Conservation (phyloP, 2,797 vertebrate species). For the Poliocrania exsul region DNA sequence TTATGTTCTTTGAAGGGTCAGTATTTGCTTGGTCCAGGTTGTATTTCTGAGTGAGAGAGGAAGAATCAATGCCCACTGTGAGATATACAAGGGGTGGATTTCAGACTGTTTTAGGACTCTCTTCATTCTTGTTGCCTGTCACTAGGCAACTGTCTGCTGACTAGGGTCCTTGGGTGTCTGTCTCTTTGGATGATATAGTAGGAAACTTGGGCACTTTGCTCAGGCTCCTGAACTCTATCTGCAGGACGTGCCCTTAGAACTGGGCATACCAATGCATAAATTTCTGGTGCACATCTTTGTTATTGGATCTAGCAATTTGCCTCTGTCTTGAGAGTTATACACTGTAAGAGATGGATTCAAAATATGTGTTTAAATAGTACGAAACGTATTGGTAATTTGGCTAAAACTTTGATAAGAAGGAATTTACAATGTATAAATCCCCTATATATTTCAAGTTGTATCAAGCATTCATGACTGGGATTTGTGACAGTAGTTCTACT, state of each 20-base stretch:
- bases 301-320: not conserved
- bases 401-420: not conserved
- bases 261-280: not conserved
- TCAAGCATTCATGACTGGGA: not conserved
- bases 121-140: not conserved
- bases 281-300: not conserved
- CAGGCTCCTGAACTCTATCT: not conserved
- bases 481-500: not conserved
- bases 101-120: not conserved
- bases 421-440: not conserved
- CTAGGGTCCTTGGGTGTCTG: not conserved
- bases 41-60: not conserved
- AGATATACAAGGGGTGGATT: not conserved
- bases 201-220: not conserved
- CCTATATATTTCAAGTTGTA: not conserved
- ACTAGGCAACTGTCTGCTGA: not conserved
- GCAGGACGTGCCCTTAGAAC: not conserved
- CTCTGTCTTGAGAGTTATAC: not conserved
- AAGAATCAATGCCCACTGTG: not conserved
- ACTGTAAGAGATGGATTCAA: not conserved
- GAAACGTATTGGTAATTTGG: not conserved
- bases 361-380: not conserved
- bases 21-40: not conserved
- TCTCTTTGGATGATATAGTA: not conserved
- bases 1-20: not conserved